These are phyloP conservation scores for Staurois parvus DNA, from an alignment of 2,797 vertebrate genomes.

Conservation along the genomic window DNA sequence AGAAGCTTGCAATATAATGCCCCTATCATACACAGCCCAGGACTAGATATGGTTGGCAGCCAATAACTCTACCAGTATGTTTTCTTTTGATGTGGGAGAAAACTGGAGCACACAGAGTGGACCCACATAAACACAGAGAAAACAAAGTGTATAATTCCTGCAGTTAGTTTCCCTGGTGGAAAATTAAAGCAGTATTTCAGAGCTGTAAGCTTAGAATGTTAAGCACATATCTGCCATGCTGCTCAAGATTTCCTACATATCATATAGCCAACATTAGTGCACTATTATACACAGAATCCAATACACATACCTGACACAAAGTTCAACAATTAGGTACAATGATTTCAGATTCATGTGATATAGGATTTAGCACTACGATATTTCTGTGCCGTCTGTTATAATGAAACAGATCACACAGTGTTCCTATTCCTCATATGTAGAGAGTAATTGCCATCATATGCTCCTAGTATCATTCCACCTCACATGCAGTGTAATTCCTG, in stretches of 20 bases:
- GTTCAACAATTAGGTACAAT: not conserved
- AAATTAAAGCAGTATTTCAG: not conserved
- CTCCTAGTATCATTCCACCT: conserved; percentile 14
- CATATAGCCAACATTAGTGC: not conserved
- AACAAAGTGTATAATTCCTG: not conserved
- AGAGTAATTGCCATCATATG: conserved; percentile 37
- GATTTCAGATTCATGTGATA: not conserved
- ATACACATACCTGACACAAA: not conserved
- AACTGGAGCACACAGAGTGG: not conserved
- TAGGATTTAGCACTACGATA: not conserved
- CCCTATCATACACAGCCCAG: not conserved
- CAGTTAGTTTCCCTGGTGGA: not conserved
- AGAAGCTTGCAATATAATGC: not conserved
- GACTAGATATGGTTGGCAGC: not conserved
- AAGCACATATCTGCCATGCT: not conserved
- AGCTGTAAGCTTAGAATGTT: not conserved
- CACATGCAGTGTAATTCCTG: conserved; percentile 8
- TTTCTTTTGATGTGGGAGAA: not conserved
- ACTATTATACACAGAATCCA: not conserved
- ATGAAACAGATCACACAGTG: not conserved
- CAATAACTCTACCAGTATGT: not conserved
- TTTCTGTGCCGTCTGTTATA: not conserved
- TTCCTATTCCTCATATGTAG: conserved; percentile 10
- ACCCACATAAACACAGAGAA: not conserved
- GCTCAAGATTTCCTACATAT: not conserved